Conservation (phyloP, 1,140 invertebrate genomes). For the Riptortus pedestris region DNA sequence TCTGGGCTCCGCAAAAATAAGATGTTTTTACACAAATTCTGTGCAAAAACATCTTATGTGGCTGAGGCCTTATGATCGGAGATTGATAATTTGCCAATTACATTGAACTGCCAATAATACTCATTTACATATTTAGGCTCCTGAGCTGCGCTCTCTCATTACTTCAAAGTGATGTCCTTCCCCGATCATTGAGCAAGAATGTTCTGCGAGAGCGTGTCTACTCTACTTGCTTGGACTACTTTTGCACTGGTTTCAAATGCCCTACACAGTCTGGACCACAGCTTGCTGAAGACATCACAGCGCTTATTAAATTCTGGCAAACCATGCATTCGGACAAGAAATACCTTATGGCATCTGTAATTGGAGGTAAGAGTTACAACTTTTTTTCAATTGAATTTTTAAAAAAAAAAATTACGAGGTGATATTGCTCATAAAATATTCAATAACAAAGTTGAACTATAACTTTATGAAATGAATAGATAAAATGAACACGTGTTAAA, state of each 20-base stretch:
- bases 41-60: no score
- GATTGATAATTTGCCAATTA: no score
- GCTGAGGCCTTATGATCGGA: no score
- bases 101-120: no score
- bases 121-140: slow-evolving; percentile 52
- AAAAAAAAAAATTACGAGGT: not conserved
- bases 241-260: slow-evolving; percentile 72
- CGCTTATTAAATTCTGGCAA: slow-evolving; percentile 91
- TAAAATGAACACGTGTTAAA: no score
- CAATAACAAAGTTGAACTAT: no score
- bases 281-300: slow-evolving; percentile 78
- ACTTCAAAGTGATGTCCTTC: slow-evolving; percentile 84
- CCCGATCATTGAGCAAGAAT: slow-evolving; percentile 77
- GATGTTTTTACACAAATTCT: no score
- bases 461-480: no score
- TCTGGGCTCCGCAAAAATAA: no score
- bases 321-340: slow-evolving; percentile 94
- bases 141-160: slow-evolving; percentile 83
- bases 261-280: slow-evolving; percentile 68
- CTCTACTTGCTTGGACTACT: slow-evolving; percentile 88
- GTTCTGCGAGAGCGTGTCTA: slow-evolving; percentile 91
- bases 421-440: not conserved
- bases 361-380: slow-evolving; percentile 46
- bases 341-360: slow-evolving; percentile 72
- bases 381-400: no score